Evolutionary conservation across 2,888 invertebrate species (phyloP).

Genomic region (Phanerotoma sp.): DNA sequence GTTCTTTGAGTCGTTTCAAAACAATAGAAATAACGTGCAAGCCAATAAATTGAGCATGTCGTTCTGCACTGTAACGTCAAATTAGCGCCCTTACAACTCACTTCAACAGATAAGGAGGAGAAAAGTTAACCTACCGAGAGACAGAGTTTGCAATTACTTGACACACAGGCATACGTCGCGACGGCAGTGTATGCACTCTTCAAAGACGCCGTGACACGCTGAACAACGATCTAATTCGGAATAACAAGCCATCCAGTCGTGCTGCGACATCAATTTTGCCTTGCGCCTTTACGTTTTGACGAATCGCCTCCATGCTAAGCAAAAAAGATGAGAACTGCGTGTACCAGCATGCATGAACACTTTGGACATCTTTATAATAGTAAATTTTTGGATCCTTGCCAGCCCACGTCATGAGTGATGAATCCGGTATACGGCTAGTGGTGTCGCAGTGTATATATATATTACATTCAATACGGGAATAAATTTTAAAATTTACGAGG

Average conservation of each 20-base stretch:
- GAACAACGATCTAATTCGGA: slow-evolving; percentile 46
- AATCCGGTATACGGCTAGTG: neutral
- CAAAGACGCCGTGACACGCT: slow-evolving; percentile 30
- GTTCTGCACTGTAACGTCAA: slow-evolving; percentile 49
- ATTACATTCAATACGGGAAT: neutral
- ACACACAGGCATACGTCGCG: slow-evolving; percentile 43
- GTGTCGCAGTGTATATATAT: neutral
- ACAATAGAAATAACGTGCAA: slow-evolving; percentile 41
- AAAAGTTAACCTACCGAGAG: slow-evolving; percentile 22
- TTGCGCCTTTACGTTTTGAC: slow-evolving; percentile 46
- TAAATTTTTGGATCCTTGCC: slow-evolving; percentile 18
- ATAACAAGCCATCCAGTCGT: slow-evolving; percentile 49
- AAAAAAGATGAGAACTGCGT: neutral
- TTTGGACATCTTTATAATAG: slow-evolving; percentile 23
- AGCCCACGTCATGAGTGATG: slow-evolving; percentile 6
- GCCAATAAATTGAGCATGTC: slow-evolving; percentile 49
- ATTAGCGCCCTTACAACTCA: slow-evolving; percentile 43
- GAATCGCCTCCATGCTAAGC: slow-evolving; percentile 39
- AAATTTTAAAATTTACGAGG: neutral
- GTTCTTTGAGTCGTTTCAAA: slow-evolving; percentile 27
- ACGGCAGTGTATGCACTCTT: slow-evolving; percentile 28
- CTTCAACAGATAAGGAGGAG: slow-evolving; percentile 6
- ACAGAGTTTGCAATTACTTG: slow-evolving; percentile 49
- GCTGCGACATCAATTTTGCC: slow-evolving; percentile 45
- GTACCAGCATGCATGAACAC: slow-evolving; percentile 1